A percentile compares a stretch with the other conserved stretches of the same genome.
Conservation (phyloP, 2,797 vertebrate species). For the Coreius guichenoti region DNA sequence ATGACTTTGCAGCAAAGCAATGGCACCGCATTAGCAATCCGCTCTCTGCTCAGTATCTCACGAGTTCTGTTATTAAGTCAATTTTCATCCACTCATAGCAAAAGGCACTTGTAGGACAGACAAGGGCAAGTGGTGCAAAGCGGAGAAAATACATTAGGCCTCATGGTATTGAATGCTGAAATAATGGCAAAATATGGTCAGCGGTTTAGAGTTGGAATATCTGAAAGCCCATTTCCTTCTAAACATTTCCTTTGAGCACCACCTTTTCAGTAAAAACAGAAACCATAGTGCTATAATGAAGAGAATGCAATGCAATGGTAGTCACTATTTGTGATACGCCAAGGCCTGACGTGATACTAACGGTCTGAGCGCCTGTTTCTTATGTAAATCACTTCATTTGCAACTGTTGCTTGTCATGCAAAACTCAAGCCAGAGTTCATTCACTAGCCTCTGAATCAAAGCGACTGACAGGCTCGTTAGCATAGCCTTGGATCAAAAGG, state of each 20-base stretch:
- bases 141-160: conserved; percentile 23
- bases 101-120: conserved; percentile 39
- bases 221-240: conserved; percentile 5
- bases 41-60: conserved; percentile 6
- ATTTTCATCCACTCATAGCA: conserved; percentile 38
- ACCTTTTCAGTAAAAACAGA: conserved; percentile 2
- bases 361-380: conserved; percentile 53
- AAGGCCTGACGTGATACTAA: conserved; percentile 34
- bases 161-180: conserved; percentile 19
- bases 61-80: conserved; percentile 39
- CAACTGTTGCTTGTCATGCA: conserved; percentile 63
- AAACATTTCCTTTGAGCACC: conserved; percentile 1
- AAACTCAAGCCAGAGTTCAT: conserved; percentile 56
- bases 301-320: neutral
- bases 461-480: conserved; percentile 49
- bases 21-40: conserved; percentile 36
- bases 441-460: conserved; percentile 44
- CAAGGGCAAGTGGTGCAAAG: conserved; percentile 33
- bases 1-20: conserved; percentile 30
- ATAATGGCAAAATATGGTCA: conserved; percentile 18
- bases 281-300: neutral
- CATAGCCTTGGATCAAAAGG: conserved; percentile 49
- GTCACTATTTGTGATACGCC: conserved; percentile 24
- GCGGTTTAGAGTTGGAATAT: neutral
- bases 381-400: conserved; percentile 64